Evolutionary conservation across 2,797 vertebrate species (phyloP), one percentile per base, ranked within the genome.

Genomic region (Ceryle rudis): DNA sequence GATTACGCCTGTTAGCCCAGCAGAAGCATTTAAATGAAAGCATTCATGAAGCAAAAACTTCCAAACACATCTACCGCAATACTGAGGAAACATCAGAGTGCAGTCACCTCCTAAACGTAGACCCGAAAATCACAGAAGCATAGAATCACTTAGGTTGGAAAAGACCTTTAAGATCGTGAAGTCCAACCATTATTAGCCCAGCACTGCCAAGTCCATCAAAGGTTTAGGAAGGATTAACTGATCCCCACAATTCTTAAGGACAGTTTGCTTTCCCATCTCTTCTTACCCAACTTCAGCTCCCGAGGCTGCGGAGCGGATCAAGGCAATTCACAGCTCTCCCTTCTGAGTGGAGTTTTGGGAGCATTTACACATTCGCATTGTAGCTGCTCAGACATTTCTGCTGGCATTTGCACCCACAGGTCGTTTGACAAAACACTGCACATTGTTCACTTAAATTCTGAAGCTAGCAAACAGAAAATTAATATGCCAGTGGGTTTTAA

Each of bases 271-370:
- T 57, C 28, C 12, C 28, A 74, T 31, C 39, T 62, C 61, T 35
- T 41, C 17, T 83, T 11, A 77, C 4, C 25, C n/a, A 55, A 16
- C 22, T 49, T 28, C 22, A 46, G 69, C 72, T 83, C 46, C 64
- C 47, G 39, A 0, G 3, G 41, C 11, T 0, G 0, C 18, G 6
- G 31, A 49, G 47, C 18, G 44, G n/a, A 42, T 3, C 6, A 6
- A 65, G 49, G 35, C 19, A 64, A 42, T 33, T 55, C 72, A n/a
- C 28, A 70, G 41, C 39, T 39, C 55, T 15, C 54, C n/a, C 58
- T 41, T 11, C 11, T 0, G 2, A 85, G 47, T 10, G 3, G 49
- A 77, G 81, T 77, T 89, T 79, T 2, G 0, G 57, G 17, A 87
- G 42, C 29, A 17, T 47, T 84, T 49, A 41, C 52, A 67, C 42